Evolutionary conservation across 2,888 invertebrate genomes (phyloP), one percentile per base, ranked within the genome.

Genomic region (Dorcus hopei): DNA sequence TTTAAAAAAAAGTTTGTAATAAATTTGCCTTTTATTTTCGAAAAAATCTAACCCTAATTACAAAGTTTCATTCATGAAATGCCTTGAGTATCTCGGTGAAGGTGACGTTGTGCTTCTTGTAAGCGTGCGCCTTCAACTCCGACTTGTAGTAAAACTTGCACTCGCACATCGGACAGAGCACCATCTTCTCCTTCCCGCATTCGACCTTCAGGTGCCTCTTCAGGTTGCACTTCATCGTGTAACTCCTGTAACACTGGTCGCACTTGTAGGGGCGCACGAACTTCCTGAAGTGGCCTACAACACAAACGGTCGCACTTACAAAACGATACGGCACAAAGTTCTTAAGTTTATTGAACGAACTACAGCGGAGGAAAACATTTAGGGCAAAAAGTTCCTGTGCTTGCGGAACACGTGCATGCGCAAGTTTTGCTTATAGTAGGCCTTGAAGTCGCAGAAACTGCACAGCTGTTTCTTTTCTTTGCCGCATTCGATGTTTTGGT

Each of bases 101-200:
- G 23, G 9, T 43, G 23, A 49, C 5, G n/a, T 47, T 50, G 16
- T 59, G 55, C n/a, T 40, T 55, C 3, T 42, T 38, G 48, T 26
- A 49, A 3, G 38, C 5, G 33, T 59, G 59, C n/a, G 43, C 33
- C 9, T 43, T 19, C n/a, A 61, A 42, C 49, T 62, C 59, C 8
- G 57, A 56, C 40, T 59, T 62, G 26, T 57, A 59, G 50, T 59
- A 62, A 56, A 81, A 77, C 58, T 68, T 68, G 54, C 71, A 70
- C 50, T 67, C 68, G 61, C 81, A 81, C 49, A 72, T 58, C 5
- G 68, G 68, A 62, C 81, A 81, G 6, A 65, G 57, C 59, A 79
- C 77, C 61, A 75, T 73, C 50, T 79, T 78, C 53, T 77, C 77
- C 39, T 74, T 70, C 3, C 76, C 78, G 59, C 78, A 77, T 56